Percentiles rank a stretch among this genome's conserved stretches.
Conservation (phyloP, 2,797 vertebrate genomes). For the Neoniphon sammara region DNA sequence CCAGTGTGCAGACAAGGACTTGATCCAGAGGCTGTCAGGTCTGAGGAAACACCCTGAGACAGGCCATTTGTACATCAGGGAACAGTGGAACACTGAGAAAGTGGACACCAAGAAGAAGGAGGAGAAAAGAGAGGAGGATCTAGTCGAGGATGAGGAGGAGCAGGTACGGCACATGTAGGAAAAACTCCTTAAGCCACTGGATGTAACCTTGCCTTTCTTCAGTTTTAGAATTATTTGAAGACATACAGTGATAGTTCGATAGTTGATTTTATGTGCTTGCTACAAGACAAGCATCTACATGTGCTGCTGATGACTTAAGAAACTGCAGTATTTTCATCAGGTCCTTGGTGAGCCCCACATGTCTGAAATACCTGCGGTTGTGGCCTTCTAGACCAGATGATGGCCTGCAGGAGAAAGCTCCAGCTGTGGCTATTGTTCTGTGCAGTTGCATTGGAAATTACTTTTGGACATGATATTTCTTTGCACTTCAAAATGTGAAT, state of each 20-base stretch:
- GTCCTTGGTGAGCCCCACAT: too few relatives aligned
- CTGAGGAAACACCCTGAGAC: conserved; percentile 86
- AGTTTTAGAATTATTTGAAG: neutral
- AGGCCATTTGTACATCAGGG: conserved; percentile 82
- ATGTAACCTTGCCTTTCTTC: neutral
- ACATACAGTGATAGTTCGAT: neutral
- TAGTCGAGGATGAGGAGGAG: conserved; percentile 58
- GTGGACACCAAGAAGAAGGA: conserved; percentile 67
- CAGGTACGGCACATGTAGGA: conserved; percentile 43
- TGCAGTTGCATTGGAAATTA: too few relatives aligned
- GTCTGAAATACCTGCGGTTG: too few relatives aligned
- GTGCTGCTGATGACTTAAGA: too few relatives aligned
- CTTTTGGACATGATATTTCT: too few relatives aligned
- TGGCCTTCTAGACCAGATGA: too few relatives aligned
- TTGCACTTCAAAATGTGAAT: too few relatives aligned
- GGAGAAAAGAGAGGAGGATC: conserved; percentile 43
- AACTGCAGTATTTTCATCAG: too few relatives aligned
- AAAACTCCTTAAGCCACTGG: neutral
- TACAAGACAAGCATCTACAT: too few relatives aligned
- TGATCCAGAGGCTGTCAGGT: conserved; percentile 86
- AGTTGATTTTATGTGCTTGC: too few relatives aligned
- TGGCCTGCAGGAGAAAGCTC: too few relatives aligned
- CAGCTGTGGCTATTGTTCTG: too few relatives aligned
- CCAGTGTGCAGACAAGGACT: conserved; percentile 90
- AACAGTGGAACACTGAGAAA: conserved; percentile 84